Conservation (phyloP, 2,888 invertebrate species). For the Cantharis nigra region DNA sequence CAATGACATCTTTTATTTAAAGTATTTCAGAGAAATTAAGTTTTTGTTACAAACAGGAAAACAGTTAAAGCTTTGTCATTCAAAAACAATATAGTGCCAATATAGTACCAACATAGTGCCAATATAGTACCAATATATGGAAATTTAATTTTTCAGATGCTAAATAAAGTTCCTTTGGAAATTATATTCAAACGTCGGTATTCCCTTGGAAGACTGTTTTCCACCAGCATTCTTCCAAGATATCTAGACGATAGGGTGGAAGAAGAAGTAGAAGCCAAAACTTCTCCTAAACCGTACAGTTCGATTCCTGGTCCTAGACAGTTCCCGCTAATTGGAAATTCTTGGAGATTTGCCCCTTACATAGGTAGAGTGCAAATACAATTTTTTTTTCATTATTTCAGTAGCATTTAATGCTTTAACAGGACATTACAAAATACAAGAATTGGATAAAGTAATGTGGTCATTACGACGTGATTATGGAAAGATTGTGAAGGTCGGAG, state of each 20-base stretch:
- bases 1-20: too few relatives aligned
- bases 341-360: constrained; percentile 77
- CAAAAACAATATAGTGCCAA: too few relatives aligned
- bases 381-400: neutral
- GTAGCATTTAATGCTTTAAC: neutral
- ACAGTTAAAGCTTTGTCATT: too few relatives aligned
- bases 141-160: neutral
- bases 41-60: too few relatives aligned
- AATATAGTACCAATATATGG: too few relatives aligned
- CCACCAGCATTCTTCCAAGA: constrained; percentile 39
- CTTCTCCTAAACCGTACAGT: constrained; percentile 58
- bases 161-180: neutral
- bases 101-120: too few relatives aligned
- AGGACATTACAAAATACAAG: constrained; percentile 64
- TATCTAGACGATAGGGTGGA: constrained; percentile 23
- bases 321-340: constrained; percentile 75
- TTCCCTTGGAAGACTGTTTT: constrained; percentile 44
- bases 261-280: constrained; percentile 6
- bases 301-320: constrained; percentile 77
- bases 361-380: constrained; percentile 57
- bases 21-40: too few relatives aligned
- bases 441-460: constrained; percentile 64
- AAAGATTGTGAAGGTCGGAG: constrained; percentile 68
- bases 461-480: constrained; percentile 62
- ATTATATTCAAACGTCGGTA: constrained; percentile 22